These are phyloP conservation scores for Eremophila alpestris DNA, from an alignment of 2,797 vertebrate genomes.

Conservation along the genomic window DNA sequence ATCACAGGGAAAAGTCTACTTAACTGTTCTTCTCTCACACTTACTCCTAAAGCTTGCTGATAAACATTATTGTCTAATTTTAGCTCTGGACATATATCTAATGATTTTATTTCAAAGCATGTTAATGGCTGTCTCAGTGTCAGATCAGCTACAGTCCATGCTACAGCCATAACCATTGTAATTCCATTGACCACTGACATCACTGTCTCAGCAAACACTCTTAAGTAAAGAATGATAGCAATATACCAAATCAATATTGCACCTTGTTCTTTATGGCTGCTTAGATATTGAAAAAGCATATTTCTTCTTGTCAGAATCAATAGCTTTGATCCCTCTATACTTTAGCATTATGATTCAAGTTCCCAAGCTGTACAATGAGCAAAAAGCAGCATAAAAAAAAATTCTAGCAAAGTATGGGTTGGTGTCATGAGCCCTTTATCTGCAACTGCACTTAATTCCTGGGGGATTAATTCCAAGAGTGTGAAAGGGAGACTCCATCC, in stretches of 20 bases:
- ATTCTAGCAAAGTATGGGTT: not conserved
- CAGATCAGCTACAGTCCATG: not conserved
- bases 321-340: not conserved
- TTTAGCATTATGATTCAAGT: not conserved
- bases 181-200: not conserved
- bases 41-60: not conserved
- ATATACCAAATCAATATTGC: slow-evolving; percentile 43
- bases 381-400: not conserved
- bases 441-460: not conserved
- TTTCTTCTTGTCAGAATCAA: slow-evolving; percentile 21
- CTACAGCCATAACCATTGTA: not conserved
- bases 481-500: not conserved
- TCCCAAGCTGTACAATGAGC: not conserved
- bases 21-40: not conserved
- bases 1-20: not conserved
- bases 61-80: not conserved
- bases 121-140: not conserved
- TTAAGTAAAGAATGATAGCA: slow-evolving; percentile 46
- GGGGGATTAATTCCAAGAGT: not conserved
- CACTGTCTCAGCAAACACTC: not conserved
- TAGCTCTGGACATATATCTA: not conserved
- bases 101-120: slow-evolving; percentile 22
- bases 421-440: not conserved
- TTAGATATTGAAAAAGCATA: not conserved
- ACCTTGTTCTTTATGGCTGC: not conserved